Conservation (phyloP, 2,888 invertebrate species). For the Pandemis heparana region DNA sequence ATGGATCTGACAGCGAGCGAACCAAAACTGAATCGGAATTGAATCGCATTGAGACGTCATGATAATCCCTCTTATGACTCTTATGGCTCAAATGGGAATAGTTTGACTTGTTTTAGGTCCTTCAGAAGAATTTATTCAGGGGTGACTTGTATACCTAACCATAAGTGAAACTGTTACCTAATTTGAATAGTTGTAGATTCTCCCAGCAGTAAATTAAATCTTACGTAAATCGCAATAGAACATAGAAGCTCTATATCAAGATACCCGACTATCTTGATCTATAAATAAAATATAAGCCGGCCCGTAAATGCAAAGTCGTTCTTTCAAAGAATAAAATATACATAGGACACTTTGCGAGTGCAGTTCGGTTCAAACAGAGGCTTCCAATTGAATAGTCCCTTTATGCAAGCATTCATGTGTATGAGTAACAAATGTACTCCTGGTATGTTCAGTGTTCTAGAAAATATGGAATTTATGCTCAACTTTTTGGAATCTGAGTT, state of each 20-base stretch:
- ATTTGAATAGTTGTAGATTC: too few relatives aligned
- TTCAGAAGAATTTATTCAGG: too few relatives aligned
- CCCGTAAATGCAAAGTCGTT: background rate
- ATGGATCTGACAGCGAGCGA: too few relatives aligned
- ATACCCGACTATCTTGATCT: background rate
- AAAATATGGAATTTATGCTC: conserved; percentile 32
- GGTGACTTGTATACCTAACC: too few relatives aligned
- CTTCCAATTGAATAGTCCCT: conserved; percentile 38
- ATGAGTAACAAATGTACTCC: conserved; percentile 39
- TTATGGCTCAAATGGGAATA: too few relatives aligned
- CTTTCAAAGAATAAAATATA: conserved; percentile 9
- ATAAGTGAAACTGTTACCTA: too few relatives aligned
- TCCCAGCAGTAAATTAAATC: too few relatives aligned
- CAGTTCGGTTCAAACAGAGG: conserved; percentile 26
- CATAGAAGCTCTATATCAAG: background rate
- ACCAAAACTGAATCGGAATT: too few relatives aligned
- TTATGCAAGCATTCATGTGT: conserved; percentile 38
- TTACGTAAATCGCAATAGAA: background rate
- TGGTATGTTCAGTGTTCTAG: conserved; percentile 29
- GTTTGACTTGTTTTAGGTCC: too few relatives aligned
- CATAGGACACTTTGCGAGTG: conserved; percentile 30
- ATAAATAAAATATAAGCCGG: background rate
- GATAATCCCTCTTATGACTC: too few relatives aligned
- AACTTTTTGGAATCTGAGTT: conserved; percentile 8
- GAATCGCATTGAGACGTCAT: too few relatives aligned